Conservation (phyloP, 2,888 invertebrate species). For the Melanophora roralis region DNA sequence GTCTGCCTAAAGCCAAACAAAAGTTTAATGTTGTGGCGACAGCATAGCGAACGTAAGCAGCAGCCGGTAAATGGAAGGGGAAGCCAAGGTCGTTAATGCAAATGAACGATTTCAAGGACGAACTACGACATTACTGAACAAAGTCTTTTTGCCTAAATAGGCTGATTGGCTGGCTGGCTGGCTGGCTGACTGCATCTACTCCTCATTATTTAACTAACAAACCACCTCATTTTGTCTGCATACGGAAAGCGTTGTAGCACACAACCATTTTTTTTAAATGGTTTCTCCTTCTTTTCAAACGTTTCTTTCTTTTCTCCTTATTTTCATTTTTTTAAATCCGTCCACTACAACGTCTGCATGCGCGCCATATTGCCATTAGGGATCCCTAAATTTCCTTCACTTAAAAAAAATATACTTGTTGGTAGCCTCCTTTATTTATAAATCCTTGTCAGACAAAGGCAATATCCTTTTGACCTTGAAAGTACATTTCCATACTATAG, state of each 20-base stretch:
- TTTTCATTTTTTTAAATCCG: background rate
- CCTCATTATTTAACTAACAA: background rate
- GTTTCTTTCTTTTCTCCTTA: background rate
- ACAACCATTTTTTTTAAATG: slow-evolving; percentile 23
- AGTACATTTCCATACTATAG: slow-evolving; percentile 73
- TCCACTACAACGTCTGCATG: background rate
- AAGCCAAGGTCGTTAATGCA: slow-evolving; percentile 51
- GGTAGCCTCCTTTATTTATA: slow-evolving; percentile 2
- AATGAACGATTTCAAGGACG: slow-evolving; percentile 60
- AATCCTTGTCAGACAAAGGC: slow-evolving; percentile 65
- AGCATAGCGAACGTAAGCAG: background rate
- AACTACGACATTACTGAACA: slow-evolving; percentile 57
- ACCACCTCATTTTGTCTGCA: background rate
- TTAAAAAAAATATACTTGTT: slow-evolving; percentile 20
- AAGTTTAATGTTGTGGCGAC: background rate
- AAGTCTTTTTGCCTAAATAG: slow-evolving; percentile 50
- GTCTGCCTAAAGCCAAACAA: slow-evolving; percentile 34
- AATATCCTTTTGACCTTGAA: slow-evolving; percentile 78
- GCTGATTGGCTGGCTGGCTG: slow-evolving; percentile 22
- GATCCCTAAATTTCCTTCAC: slow-evolving; percentile 38
- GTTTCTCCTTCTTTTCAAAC: slow-evolving; percentile 19
- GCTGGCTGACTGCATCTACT: background rate
- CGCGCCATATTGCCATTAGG: background rate
- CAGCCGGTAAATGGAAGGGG: slow-evolving; percentile 37
- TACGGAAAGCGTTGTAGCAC: slow-evolving; percentile 40